Percentiles rank a stretch among this genome's conserved stretches.
phyloP scores from a whole-genome alignment of 1,140 invertebrate species.

The Euura saliciscinereae region DNA sequence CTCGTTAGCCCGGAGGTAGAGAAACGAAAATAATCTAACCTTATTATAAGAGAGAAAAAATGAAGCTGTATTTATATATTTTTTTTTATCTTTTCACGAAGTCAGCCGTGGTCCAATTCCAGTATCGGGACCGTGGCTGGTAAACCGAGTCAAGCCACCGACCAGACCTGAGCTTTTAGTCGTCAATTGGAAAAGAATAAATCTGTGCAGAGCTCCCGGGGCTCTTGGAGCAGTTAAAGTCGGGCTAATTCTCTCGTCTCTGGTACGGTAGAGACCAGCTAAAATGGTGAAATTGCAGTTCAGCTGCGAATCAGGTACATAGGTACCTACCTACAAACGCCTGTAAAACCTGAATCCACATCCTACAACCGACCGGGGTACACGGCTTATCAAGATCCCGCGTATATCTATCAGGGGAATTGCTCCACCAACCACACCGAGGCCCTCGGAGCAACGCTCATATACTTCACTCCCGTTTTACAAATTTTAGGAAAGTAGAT shows the following conservation, averaged over 20 bases:
- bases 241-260: neutral
- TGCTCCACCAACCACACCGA: neutral
- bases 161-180: neutral
- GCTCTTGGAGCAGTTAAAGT: neutral
- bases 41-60: neutral
- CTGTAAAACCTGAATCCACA: neutral
- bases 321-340: neutral
- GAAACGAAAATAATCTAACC: too few relatives aligned
- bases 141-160: too few relatives aligned
- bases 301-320: neutral
- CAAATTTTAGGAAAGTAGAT: too few relatives aligned
- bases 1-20: neutral
- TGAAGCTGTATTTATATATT: neutral
- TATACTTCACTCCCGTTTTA: too few relatives aligned
- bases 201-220: neutral
- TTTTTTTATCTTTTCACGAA: too few relatives aligned
- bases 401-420: neutral
- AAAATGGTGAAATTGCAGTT: neutral
- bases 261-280: neutral
- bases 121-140: too few relatives aligned
- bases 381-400: neutral
- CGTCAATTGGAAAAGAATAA: conserved; percentile 7
- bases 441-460: neutral
- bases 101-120: too few relatives aligned
- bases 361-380: neutral